Percentiles rank a stretch among this genome's conserved stretches.
These are phyloP conservation scores for Callionymus lyra DNA, from an alignment of 2,113 vertebrate species.

Conservation along the genomic window DNA sequence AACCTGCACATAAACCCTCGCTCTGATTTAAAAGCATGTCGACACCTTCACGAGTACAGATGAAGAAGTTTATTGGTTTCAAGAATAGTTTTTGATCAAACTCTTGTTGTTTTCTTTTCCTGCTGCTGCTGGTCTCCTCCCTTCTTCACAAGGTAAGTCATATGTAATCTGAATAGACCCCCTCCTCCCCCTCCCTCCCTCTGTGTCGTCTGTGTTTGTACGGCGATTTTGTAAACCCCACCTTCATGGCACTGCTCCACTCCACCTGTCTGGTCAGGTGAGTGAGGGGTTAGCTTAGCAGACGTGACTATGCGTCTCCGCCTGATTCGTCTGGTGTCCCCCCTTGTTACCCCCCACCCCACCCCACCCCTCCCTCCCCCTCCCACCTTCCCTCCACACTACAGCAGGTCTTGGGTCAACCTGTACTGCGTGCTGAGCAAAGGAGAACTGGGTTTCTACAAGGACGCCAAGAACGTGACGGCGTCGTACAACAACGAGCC, in stretches of 20 bases:
- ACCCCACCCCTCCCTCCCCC: neutral
- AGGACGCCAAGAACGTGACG: conserved; percentile 78
- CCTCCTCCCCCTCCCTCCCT: conserved; percentile 16
- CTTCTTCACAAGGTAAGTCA: conserved; percentile 70
- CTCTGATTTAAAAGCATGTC: conserved; percentile 39
- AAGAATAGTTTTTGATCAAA: conserved; percentile 58
- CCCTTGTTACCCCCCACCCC: neutral
- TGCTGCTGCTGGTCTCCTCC: conserved; percentile 42
- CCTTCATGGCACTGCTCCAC: conserved; percentile 52
- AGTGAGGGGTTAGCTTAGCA: conserved; percentile 60
- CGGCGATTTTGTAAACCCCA: conserved; percentile 58
- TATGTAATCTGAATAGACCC: conserved; percentile 27
- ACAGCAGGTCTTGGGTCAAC: conserved; percentile 88
- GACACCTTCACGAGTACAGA: conserved; percentile 12
- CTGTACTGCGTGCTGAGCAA: conserved; percentile 89
- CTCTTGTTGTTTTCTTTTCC: conserved; percentile 26
- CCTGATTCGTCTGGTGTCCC: conserved; percentile 41
- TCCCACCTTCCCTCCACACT: conserved; percentile 19
- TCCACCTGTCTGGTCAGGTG: conserved; percentile 62
- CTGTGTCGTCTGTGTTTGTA: conserved; percentile 57
- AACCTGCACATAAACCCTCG: conserved; percentile 16
- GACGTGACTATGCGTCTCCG: conserved; percentile 29
- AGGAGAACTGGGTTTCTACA: conserved; percentile 90
- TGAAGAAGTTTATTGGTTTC: neutral
- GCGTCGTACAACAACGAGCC: conserved; percentile 79